Evolutionary conservation across 2,888 invertebrate genomes (phyloP), one percentile per base, ranked within the genome.

Genomic region (Acrobasis consociella): DNA sequence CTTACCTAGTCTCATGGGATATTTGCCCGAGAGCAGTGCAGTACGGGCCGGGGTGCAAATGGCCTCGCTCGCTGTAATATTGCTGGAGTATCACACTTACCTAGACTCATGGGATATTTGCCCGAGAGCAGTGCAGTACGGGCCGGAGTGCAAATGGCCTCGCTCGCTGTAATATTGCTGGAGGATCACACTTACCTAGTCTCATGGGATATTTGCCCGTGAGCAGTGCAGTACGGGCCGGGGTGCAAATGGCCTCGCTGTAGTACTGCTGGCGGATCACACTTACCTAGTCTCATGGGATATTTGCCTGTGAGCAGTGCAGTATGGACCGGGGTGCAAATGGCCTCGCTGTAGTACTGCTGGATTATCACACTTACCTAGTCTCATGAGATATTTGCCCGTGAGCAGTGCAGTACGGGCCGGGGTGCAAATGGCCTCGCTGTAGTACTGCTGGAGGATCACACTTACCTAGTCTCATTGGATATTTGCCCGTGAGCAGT

Each of bases 371-470:
- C 94, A n/a, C n/a, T n/a, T n/a, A n/a, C n/a, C n/a, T n/a, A n/a
- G n/a, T n/a, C n/a, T n/a, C n/a, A n/a, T n/a, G n/a, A 98, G 97
- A 91, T 98, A 97, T 87, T 95, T 95, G 49, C 98, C 98, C 0
- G 98, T 97, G 51, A 97, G 93, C 9, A 98, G 93, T 0, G 98
- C 96, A 0, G 96, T 93, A 63, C 98, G 93, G 0, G 97, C 97
- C 0, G 98, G 97, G 0, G 97, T 97, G 77, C 98, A 97, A 60
- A 97, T 94, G 0, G 98, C 95, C 69, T 97, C 95, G 0, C 96
- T 96, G 81, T 98, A 98, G 78, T 97, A 96, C 75, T 96, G 96
- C 81, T 97, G 97, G 38, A 98, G 89, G 64, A 97, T 95, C 17
- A 97, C 94, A 3, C 98, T n/a, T n/a, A n/a, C n/a, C n/a, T n/a